phyloP scores from a whole-genome alignment of 1,140 invertebrate species.

The Drosophila leontia region DNA sequence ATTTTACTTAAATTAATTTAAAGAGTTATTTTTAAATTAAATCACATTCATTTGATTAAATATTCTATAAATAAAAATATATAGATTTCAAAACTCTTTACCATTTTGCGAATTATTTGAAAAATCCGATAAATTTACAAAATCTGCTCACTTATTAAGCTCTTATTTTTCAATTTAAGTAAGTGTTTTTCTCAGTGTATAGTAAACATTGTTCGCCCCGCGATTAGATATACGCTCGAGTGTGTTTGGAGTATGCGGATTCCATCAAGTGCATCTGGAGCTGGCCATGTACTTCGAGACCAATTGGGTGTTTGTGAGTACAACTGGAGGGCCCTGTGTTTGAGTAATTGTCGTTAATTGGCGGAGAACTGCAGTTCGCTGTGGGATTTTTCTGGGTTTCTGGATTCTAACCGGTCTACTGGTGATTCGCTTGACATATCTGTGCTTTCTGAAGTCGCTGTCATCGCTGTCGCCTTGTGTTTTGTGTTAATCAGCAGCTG shows the following conservation, averaged over 20 bases:
- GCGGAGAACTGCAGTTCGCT: conserved; percentile 18
- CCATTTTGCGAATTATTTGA: no score
- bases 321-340: conserved; percentile 1
- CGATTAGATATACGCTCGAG: conserved; percentile 29
- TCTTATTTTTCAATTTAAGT: neutral
- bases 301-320: conserved; percentile 84
- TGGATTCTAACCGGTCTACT: conserved; percentile 36
- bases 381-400: neutral
- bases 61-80: no score
- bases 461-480: conserved; percentile 27
- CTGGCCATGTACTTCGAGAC: conserved; percentile 74
- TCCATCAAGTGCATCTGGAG: conserved; percentile 18
- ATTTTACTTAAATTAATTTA: no score
- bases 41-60: no score
- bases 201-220: conserved; percentile 19
- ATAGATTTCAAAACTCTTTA: no score
- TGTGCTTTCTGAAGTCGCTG: conserved; percentile 21
- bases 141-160: no score
- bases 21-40: no score
- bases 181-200: neutral
- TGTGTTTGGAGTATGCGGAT: conserved; percentile 22
- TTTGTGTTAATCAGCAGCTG: conserved; percentile 65
- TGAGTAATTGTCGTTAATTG: conserved; percentile 41
- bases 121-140: no score
- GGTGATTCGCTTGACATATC: conserved; percentile 33